phyloP scores from a whole-genome alignment of 2,888 invertebrate genomes.

The Agriotes lineatus region DNA sequence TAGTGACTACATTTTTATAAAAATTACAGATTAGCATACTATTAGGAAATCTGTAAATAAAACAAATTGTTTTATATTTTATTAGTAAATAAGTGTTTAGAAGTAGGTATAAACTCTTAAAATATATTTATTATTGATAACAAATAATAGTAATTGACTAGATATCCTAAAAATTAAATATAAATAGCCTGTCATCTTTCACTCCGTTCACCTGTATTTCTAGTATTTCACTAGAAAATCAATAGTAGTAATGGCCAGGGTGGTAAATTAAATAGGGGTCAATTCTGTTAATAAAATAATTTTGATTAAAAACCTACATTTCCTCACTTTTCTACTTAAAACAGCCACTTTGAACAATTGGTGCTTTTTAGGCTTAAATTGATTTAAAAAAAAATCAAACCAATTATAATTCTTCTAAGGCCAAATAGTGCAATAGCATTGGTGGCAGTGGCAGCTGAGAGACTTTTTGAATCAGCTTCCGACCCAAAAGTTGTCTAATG shows the following conservation, averaged over 20 bases:
- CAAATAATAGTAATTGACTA: conserved; percentile 14
- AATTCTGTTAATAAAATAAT: too few species aligned
- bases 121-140: conserved; percentile 7
- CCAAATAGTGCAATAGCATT: conserved; percentile 70
- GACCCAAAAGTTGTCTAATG: conserved; percentile 67
- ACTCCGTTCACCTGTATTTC: background rate
- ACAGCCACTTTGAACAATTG: background rate
- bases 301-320: background rate
- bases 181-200: too few species aligned
- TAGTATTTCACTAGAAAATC: too few species aligned
- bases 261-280: too few species aligned
- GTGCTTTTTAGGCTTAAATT: background rate
- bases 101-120: conserved; percentile 3
- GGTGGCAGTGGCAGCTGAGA: conserved; percentile 70
- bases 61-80: too few species aligned
- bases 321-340: background rate
- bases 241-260: too few species aligned
- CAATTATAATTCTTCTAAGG: conserved; percentile 67
- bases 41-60: too few species aligned
- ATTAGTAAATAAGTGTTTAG: conserved; percentile 1
- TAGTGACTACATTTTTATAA: too few species aligned
- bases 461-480: conserved; percentile 63
- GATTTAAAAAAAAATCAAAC: background rate
- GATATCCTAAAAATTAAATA: background rate
- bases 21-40: too few species aligned